Conservation (phyloP, 1,140 invertebrate genomes). For the Plutomurus gul region DNA sequence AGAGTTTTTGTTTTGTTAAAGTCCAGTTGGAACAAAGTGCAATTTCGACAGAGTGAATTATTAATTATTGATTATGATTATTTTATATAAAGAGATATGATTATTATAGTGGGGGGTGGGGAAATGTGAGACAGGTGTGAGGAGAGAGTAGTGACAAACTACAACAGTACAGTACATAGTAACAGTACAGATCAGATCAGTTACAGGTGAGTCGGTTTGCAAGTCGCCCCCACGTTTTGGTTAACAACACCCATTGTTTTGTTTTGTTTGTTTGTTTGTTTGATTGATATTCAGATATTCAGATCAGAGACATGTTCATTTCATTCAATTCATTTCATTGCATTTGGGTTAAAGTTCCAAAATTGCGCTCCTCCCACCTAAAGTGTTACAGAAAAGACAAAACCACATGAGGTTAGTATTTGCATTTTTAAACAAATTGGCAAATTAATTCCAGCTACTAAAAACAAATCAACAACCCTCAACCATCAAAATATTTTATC, state of each 20-base stretch:
- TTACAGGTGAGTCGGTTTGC: conserved; percentile 24
- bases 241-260: conserved; percentile 47
- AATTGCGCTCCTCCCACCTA: conserved; percentile 53
- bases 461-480: conserved; percentile 21
- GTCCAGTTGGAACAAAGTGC: no score
- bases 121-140: no score
- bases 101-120: no score
- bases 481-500: no score
- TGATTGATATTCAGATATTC: conserved; percentile 29
- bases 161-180: conserved; percentile 37
- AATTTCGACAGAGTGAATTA: no score
- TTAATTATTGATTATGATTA: no score
- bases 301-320: conserved; percentile 40
- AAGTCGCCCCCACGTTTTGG: conserved; percentile 45
- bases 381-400: conserved; percentile 54
- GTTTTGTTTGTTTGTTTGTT: conserved; percentile 41
- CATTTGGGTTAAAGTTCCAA: conserved; percentile 53
- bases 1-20: no score
- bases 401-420: conserved; percentile 53
- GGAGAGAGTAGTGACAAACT: conserved; percentile 37
- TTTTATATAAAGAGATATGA: no score
- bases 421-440: conserved; percentile 32
- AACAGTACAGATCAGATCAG: conserved; percentile 38
- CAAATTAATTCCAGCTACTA: conserved; percentile 9
- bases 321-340: conserved; percentile 37